Conservation (phyloP, 2,888 invertebrate genomes). For the Torymus aiolomorphi region DNA sequence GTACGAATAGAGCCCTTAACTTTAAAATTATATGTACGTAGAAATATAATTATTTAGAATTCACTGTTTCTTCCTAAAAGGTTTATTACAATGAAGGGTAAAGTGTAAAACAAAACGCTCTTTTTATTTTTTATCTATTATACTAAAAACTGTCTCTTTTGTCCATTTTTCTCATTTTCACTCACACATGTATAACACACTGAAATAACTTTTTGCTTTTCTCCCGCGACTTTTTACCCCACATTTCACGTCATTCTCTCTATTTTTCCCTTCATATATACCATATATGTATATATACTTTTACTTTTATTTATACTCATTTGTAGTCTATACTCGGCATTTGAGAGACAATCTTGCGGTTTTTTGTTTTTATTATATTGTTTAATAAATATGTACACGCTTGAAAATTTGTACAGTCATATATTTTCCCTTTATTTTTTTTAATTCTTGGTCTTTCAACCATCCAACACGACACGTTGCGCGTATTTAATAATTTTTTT, state of each 20-base stretch:
- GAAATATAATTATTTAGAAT: slow-evolving; percentile 74
- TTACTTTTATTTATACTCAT: slow-evolving; percentile 52
- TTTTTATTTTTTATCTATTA: slow-evolving; percentile 48
- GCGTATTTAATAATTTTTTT: slow-evolving; percentile 42
- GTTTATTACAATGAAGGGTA: slow-evolving; percentile 70
- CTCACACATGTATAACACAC: slow-evolving; percentile 10
- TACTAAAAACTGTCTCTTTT: slow-evolving; percentile 42
- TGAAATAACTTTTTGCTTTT: slow-evolving; percentile 13
- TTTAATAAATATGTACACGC: slow-evolving; percentile 69
- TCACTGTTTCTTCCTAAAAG: slow-evolving; percentile 66
- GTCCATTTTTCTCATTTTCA: slow-evolving; percentile 7
- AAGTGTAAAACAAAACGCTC: slow-evolving; percentile 68
- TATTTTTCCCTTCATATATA: slow-evolving; percentile 38
- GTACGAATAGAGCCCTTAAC: slow-evolving; percentile 66
- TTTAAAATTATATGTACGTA: slow-evolving; percentile 67
- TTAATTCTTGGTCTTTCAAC: slow-evolving; percentile 31
- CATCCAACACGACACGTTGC: slow-evolving; percentile 27
- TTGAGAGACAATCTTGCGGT: slow-evolving; percentile 32
- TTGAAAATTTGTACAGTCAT: slow-evolving; percentile 70
- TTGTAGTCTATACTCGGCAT: slow-evolving; percentile 46
- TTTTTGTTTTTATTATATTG: slow-evolving; percentile 37
- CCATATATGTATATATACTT: slow-evolving; percentile 49
- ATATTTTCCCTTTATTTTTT: slow-evolving; percentile 45
- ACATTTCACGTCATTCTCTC: slow-evolving; percentile 32
- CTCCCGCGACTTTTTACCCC: slow-evolving; percentile 41